A percentile compares a stretch with the other conserved stretches of the same genome.
phyloP scores from a whole-genome alignment of 1,140 invertebrate genomes.

The Adoxophyes honmai region DNA sequence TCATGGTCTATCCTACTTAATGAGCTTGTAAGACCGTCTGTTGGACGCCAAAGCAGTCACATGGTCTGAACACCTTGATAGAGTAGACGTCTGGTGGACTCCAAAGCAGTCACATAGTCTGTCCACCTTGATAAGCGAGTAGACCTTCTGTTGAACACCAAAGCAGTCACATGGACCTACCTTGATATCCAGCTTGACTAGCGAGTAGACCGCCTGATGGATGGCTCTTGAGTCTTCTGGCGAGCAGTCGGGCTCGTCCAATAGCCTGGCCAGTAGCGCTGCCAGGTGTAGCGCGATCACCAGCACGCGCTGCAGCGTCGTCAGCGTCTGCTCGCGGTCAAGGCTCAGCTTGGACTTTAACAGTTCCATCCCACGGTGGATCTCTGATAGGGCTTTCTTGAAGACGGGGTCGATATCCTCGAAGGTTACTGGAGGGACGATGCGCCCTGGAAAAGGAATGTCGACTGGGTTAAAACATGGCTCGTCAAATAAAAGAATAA shows the following conservation, averaged over 20 bases:
- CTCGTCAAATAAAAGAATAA: no score
- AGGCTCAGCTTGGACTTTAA: conserved; percentile 76
- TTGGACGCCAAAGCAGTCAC: no score
- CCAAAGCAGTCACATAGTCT: no score
- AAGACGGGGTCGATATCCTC: conserved; percentile 90
- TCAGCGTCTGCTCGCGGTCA: conserved; percentile 83
- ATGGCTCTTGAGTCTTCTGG: conserved; percentile 77
- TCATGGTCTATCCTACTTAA: no score
- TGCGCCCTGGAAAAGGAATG: conserved; percentile 75
- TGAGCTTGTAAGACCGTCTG: no score
- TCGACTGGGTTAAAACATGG: no score
- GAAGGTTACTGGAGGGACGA: conserved; percentile 87
- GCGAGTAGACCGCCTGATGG: conserved; percentile 81
- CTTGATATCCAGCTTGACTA: conserved; percentile 85
- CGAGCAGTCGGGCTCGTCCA: conserved; percentile 76
- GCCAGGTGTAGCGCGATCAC: conserved; percentile 91
- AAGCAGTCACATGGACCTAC: conserved; percentile 77
- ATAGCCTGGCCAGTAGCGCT: conserved; percentile 83
- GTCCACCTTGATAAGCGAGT: no score
- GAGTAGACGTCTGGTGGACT: no score
- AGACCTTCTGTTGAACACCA: no score
- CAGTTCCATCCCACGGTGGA: conserved; percentile 77
- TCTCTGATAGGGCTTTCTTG: conserved; percentile 85
- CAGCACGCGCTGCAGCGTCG: conserved; percentile 88
- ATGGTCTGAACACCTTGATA: no score